A percentile compares a stretch with the other conserved stretches of the same genome.
phyloP scores from a whole-genome alignment of 1,140 invertebrate species.

The Linepithema humile region DNA sequence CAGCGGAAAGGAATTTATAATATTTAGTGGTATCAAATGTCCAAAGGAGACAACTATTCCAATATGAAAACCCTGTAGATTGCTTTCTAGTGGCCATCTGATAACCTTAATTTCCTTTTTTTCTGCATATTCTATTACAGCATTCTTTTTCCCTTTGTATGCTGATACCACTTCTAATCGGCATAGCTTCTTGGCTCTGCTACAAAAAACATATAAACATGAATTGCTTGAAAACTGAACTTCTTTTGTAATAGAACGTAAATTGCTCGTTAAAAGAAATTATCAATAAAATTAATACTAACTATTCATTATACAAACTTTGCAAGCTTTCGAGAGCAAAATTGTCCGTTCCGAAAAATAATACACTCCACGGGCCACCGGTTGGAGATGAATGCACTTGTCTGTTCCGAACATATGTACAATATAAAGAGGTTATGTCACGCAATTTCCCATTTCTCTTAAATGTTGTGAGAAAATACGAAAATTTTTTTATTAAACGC shows the following conservation, averaged over 20 bases:
- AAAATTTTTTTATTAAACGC: neutral
- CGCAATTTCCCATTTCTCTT: neutral
- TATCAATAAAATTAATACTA: conserved; percentile 73
- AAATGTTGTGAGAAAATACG: neutral
- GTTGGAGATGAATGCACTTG: neutral
- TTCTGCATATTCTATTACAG: conserved; percentile 84
- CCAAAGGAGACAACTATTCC: conserved; percentile 91
- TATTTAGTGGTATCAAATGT: conserved; percentile 87
- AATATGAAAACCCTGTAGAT: conserved; percentile 85
- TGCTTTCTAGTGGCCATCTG: conserved; percentile 85
- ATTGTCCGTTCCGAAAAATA: conserved; percentile 89
- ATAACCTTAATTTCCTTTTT: conserved; percentile 83
- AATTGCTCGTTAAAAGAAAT: conserved; percentile 30
- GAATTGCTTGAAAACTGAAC: neutral
- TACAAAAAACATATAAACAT: conserved; percentile 57
- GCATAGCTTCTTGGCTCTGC: conserved; percentile 66
- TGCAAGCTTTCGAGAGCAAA: conserved; percentile 88
- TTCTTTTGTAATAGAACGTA: neutral
- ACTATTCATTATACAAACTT: conserved; percentile 83
- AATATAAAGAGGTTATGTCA: neutral
- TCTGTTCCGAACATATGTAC: neutral
- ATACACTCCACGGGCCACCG: conserved; percentile 83
- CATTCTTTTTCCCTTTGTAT: conserved; percentile 84
- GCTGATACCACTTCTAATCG: conserved; percentile 87
- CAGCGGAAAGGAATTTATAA: conserved; percentile 88